Base-by-base conservation (phyloP, 2,888 invertebrate genomes). In the Dynastes grantii region DNA sequence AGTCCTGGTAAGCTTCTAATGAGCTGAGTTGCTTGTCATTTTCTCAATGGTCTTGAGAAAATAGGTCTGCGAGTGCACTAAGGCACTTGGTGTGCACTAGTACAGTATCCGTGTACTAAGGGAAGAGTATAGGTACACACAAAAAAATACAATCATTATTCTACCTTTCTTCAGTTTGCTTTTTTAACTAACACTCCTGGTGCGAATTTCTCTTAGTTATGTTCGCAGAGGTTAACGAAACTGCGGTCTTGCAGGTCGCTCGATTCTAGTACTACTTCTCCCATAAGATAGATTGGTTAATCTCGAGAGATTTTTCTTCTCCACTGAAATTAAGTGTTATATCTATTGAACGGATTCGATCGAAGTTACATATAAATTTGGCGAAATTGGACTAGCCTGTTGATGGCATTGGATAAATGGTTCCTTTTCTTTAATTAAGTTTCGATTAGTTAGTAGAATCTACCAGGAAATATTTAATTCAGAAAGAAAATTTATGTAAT, bases 271-370 rank as follows among this genome's bases (percentile, higher is more conserved):
- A 45, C 45, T 45, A n/a, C 73, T 61, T 40, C 40, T 22, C 61
- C 63, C 73, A 45, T 45, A 75, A 75, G 73, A 63, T 75, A 75
- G 63, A 75, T 75, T 75, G 73, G 63, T 45, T 75, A 61, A 75
- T 75, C 73, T 75, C 73, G 73, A 22, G 73, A 61, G 73, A 75
- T 75, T 75, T 61, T 75, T 75, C 63, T 45, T 49, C 27, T 75
- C 63, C 55, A 8, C 32, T 49, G 73, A 63, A 75, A 75, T 75
- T 75, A 75, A 75, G 73, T 75, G 73, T 75, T 75, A 61, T 75
- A 75, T 45, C 73, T 75, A 75, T 75, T 61, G 73, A 75, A 45
- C 61, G 61, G 45, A 75, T 75, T 75, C 61, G 73, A 63, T 75
- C 45, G 61, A 49, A 61, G 61, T 63, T 75, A 63, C 49, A 49